These are phyloP conservation scores for Chamaea fasciata DNA, from an alignment of 2,113 vertebrate genomes.

Conservation along the genomic window DNA sequence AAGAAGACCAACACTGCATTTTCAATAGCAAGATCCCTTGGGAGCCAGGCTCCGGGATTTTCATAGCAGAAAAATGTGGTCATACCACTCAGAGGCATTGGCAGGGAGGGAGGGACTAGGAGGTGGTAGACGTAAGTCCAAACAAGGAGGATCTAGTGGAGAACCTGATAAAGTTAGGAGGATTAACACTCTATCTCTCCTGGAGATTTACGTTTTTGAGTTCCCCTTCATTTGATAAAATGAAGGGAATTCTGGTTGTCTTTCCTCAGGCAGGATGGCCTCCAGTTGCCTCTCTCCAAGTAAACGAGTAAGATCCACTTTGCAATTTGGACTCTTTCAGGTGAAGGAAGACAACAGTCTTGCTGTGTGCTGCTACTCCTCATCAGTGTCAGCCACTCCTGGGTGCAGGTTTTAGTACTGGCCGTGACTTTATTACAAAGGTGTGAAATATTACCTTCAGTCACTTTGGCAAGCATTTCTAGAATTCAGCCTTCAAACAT, in stretches of 20 bases:
- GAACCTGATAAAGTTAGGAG: background rate
- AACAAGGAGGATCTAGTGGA: background rate
- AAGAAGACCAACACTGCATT: background rate
- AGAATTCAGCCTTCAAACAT: background rate
- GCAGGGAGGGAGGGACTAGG: background rate
- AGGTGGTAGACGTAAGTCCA: background rate
- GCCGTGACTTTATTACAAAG: background rate
- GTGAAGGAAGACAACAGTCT: background rate
- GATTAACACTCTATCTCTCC: background rate
- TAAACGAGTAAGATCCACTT: background rate
- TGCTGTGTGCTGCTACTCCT: background rate
- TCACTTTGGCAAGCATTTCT: background rate
- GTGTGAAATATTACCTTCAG: background rate
- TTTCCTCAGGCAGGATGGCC: background rate
- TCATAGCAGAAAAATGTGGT: constrained; percentile 31
- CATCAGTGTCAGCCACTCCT: background rate
- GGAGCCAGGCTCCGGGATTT: constrained; percentile 21
- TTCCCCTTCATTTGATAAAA: background rate
- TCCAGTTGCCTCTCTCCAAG: background rate
- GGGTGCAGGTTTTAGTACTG: background rate
- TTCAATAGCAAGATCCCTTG: constrained; percentile 39
- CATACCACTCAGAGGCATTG: constrained; percentile 4
- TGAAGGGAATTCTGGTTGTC: background rate
- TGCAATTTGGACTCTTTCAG: background rate
- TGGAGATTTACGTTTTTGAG: background rate